Base-by-base conservation (phyloP, 2,113 vertebrate species). In the Leptodactylus fuscus region DNA sequence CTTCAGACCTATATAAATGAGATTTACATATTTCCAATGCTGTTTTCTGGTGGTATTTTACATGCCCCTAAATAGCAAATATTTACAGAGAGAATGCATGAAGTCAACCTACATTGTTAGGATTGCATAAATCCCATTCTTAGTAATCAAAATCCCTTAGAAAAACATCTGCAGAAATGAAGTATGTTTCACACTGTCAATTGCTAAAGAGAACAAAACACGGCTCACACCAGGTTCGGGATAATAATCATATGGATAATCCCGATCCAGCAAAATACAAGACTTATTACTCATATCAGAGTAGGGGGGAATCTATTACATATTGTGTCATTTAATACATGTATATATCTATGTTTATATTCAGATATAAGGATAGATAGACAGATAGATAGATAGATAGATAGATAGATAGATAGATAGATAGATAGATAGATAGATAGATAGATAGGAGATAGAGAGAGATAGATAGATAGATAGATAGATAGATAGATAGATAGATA, bases 1-100 rank as follows among this genome's bases (percentile, higher is more conserved):
- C 84, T 86, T 86, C 76, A 86, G 67, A 73, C 65, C 75, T 73
- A 86, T 86, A 86, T 81, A 86, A 81, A 73, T 80, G 84, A 81
- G 84, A 81, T 81, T 86, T 86, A 81, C 76, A 86, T 81, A 81
- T 86, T 86, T 81, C 67, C 24, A 41, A 73, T 81, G 76, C 62
- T 81, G 65, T 80, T 85, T 85, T 85, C 75, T 32, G 74, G 62
- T 69, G 62, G 75, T 67, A 78, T 85, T 81, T 86, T 81, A 62
- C 77, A 81, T 86, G 76, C 58, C 49, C 76, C 51, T 86, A 81
- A 81, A 86, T 34, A 81, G 65, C 77, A 86, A 80, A 81, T 86
- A 81, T 86, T 86, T 86, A 58, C 75, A 79, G 36, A 71, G 65
- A 32, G 20, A 49, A 80, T 53, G 32, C 44, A 80, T 38, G n/a